A percentile compares a stretch with the other conserved stretches of the same genome.
These are phyloP conservation scores for Musca vetustissima DNA, from an alignment of 1,140 invertebrate species.

Conservation along the genomic window DNA sequence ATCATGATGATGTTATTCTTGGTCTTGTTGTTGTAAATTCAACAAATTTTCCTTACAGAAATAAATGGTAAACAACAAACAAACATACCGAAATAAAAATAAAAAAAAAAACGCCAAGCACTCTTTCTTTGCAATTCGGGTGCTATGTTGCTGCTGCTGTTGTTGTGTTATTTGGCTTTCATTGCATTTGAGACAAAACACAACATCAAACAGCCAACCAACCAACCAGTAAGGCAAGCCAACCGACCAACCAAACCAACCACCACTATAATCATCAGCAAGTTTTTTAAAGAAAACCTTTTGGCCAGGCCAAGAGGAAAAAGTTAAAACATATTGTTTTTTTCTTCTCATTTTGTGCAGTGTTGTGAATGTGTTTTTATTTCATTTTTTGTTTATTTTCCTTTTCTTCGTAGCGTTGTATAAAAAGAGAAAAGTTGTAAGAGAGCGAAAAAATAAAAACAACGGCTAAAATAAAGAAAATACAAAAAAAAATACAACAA, in stretches of 20 bases:
- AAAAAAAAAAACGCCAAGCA: too few relatives aligned
- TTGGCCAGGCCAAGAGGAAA: not conserved
- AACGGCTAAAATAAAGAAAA: not conserved
- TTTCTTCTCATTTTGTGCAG: not conserved
- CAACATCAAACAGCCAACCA: not conserved
- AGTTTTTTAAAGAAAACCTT: conserved; percentile 11
- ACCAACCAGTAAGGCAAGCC: too few relatives aligned
- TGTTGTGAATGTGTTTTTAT: conserved; percentile 13
- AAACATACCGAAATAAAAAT: not conserved
- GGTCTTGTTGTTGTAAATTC: not conserved
- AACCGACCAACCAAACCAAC: too few relatives aligned
- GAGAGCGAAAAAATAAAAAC: conserved; percentile 1
- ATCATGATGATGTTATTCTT: too few relatives aligned
- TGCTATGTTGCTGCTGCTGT: too few relatives aligned
- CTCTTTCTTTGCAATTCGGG: too few relatives aligned
- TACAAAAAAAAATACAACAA: not conserved
- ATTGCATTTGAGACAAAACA: conserved; percentile 12
- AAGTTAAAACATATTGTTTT: not conserved
- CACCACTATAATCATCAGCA: not conserved
- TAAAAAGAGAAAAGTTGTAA: conserved; percentile 1
- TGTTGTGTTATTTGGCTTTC: too few relatives aligned
- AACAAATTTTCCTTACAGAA: conserved; percentile 1
- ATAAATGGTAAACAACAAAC: not conserved
- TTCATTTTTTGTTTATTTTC: not conserved
- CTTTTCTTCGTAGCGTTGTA: conserved; percentile 12